These are phyloP conservation scores for Xanthia togata DNA, from an alignment of 2,888 invertebrate genomes.

Conservation along the genomic window DNA sequence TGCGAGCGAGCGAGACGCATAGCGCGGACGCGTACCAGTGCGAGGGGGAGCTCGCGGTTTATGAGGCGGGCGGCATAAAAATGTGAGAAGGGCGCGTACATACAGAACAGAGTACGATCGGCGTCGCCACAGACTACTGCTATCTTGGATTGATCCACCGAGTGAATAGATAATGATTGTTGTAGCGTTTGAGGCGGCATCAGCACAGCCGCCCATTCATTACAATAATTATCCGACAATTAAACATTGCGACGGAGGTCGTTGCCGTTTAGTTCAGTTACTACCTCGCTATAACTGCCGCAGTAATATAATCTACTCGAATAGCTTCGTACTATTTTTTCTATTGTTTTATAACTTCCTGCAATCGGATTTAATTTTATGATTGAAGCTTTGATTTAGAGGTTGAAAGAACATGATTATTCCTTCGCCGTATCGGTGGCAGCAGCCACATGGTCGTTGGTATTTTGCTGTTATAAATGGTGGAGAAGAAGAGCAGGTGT, in stretches of 20 bases:
- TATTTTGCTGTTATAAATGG: neutral
- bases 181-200: constrained; percentile 76
- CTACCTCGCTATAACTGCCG: constrained; percentile 59
- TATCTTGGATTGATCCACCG: constrained; percentile 82
- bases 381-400: constrained; percentile 37
- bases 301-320: constrained; percentile 44
- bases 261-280: constrained; percentile 75
- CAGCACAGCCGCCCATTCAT: constrained; percentile 81
- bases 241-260: constrained; percentile 80
- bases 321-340: constrained; percentile 54
- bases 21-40: constrained; percentile 34
- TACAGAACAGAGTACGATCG: constrained; percentile 71
- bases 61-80: constrained; percentile 82
- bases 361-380: constrained; percentile 44
- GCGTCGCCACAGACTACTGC: constrained; percentile 73
- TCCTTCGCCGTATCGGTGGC: constrained; percentile 13
- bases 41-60: constrained; percentile 72
- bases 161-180: constrained; percentile 83
- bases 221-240: constrained; percentile 83
- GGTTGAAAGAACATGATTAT: constrained; percentile 11
- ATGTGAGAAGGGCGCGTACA: constrained; percentile 84
- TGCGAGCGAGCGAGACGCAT: constrained; percentile 77
- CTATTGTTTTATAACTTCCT: constrained; percentile 63
- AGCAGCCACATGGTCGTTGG: constrained; percentile 5
- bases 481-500: constrained; percentile 43